Base-by-base conservation (phyloP, 2,888 invertebrate genomes). In the Dynastes maya region DNA sequence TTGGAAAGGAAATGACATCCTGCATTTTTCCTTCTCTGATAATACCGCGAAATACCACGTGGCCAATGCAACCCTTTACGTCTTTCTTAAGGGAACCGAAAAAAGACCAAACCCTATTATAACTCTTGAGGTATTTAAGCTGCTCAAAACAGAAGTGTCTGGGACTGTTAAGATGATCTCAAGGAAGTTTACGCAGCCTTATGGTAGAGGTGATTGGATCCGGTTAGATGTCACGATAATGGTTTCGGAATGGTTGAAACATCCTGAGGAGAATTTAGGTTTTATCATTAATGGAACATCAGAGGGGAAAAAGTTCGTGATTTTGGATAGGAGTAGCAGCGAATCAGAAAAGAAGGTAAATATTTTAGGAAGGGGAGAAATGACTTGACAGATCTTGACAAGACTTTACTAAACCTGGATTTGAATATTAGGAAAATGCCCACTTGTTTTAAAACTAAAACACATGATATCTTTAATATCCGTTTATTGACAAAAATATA, bases 231-330 rank as follows among this genome's bases (percentile, higher is more conserved):
- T 96, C 6, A 93, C 94, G 64, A 92, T 92, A 65, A 92, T 95
- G 89, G 93, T 96, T 51, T 91, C 92, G 68, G 94, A 94, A 83
- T 96, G 96, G 94, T 93, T 95, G 87, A 93, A 93, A 82, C 91
- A 93, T 86, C 94, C 94, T 2, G 90, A 93, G 78, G 93, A 94
- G 84, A 95, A 94, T 86, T 91, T 94, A 84, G 96, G 95, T 58
- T 92, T 97, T 84, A 92, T 95, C 29, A 91, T 97, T 82, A 94
- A 94, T 88, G 92, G 92, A 82, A 92, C 91, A 87, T 91, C 91
- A 81, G 92, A 89, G 89, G 91, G 91, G 86, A 91, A 82, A 78
- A 79, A 79, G 22, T 72, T 77, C 40, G 22, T 49, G 49, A 22
- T 74, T n/a, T n/a, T 37, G 49, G 71, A 80, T 40, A 72, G 72